Evolutionary conservation across 2,888 invertebrate genomes (phyloP), one percentile per base, ranked within the genome.

Genomic region (Crepidodera aurea): DNA sequence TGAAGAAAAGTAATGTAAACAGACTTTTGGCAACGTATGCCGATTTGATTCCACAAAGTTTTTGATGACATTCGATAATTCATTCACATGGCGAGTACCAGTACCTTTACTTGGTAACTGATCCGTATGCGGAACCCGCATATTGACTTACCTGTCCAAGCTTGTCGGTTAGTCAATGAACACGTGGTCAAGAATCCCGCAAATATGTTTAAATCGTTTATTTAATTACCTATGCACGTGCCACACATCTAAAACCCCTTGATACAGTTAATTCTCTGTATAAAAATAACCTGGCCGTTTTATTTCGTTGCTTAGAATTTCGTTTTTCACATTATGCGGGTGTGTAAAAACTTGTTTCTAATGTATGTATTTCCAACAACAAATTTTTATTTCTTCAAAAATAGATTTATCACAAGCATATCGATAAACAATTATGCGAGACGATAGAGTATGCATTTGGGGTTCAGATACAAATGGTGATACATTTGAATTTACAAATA

Each of bases 121-220:
- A 61, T 61, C 50, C 27, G 34, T 42, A 56, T 42, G 56, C 61
- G 61, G 61, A 61, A 61, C 61, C 61, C 61, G 61, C 56, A 61
- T 61, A 61, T 61, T 56, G 51, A 37, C 50, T 56, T 61, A 61
- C 61, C 55, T 61, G 56, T 61, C 61, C 61, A 61, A 61, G 61
- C 61, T 61, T 56, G 61, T 61, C 61, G 42, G 56, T 61, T 56
- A 51, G 16, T 61, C 55, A 56, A 61, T 56, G 40, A 55, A 55
- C 61, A 61, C 61, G 61, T 61, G 61, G 56, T 56, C 50, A 50
- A 55, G 42, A 42, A 50, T 56, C 42, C 42, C 15, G 42, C 61
- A 51, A 56, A 56, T 61, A 56, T 61, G 55, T 54, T 40, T 42
- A 61, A 61, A 61, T 55, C 56, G 51, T 61, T 61, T 51, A 61